phyloP scores from a whole-genome alignment of 1,140 invertebrate species.

The Carcinoscorpius rotundicauda region DNA sequence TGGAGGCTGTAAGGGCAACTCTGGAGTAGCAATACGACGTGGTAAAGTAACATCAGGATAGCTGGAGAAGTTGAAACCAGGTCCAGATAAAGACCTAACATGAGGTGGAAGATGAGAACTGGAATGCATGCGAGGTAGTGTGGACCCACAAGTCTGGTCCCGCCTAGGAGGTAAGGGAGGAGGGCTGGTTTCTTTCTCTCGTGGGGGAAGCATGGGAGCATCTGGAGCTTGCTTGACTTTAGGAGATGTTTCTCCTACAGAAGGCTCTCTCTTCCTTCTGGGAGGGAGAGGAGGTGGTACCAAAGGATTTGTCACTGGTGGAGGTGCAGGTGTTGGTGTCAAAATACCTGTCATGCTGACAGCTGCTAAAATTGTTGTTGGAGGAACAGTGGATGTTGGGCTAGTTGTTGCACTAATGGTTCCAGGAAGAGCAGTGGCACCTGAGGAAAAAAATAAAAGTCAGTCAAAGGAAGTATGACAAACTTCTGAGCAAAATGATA shows the following conservation, averaged over 20 bases:
- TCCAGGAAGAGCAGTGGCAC: no score
- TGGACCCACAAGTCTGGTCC: constrained; percentile 28
- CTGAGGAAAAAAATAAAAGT: no score
- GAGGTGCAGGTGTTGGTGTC: constrained; percentile 32
- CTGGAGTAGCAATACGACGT: constrained; percentile 35
- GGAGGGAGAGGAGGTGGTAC: constrained; percentile 45
- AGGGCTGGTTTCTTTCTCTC: constrained; percentile 41
- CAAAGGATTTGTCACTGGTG: constrained; percentile 33
- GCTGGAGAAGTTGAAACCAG: background rate
- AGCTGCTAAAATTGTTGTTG: constrained; percentile 2
- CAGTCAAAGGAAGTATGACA: no score
- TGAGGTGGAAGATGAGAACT: constrained; percentile 26
- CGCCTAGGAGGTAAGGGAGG: constrained; percentile 44
- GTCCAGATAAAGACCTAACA: constrained; percentile 5
- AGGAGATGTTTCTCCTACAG: constrained; percentile 40
- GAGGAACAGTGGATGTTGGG: background rate
- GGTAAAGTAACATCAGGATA: constrained; percentile 10
- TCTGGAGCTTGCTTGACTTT: constrained; percentile 45
- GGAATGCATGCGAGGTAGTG: constrained; percentile 36
- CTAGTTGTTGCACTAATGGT: background rate
- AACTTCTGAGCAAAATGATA: no score
- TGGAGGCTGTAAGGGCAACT: constrained; percentile 16
- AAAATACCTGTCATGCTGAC: background rate
- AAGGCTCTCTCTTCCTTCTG: constrained; percentile 43
- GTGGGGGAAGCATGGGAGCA: constrained; percentile 44